Evolutionary conservation across 1,140 invertebrate genomes (phyloP), one percentile per base, ranked within the genome.

Genomic region (Pachypeltis micranthus): DNA sequence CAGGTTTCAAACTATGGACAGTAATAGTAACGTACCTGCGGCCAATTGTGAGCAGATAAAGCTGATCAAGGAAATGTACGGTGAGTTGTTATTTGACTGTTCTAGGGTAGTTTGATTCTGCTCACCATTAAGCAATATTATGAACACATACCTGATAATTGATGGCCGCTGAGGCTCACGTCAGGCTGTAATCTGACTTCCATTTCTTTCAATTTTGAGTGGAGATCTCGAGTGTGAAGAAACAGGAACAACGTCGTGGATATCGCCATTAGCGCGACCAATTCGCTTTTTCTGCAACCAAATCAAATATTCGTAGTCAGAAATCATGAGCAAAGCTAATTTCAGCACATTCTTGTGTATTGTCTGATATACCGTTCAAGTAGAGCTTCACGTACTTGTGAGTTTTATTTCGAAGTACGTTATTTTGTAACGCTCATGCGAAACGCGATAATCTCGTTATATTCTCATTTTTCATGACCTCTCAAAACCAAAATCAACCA

Each of bases 161-260:
- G 82, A 72, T 86, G 86, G 62, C 81, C 80, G 56, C 84, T 81
- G 28, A 85, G 79, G 67, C 83, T 77, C 70, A 86, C 85, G 67
- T 86, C 85, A n/a, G 83, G 82, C 68, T 87, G 85, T 26, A 88
- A 77, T 69, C 80, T 80, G 26, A 85, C 80, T 75, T 90, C 83
- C 84, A 89, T 88, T 71, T 86, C 83, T 62, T 80, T 81, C 59
- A 90, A 76, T 73, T 84, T 83, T 55, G 83, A 85, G 74, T 85
- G 86, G 51, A 90, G 74, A 71, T 88, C 87, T 68, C 87, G 77
- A 47, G 87, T 90, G 77, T 90, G 87, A 57, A 90, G 77, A 71
- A 89, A 88, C 66, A 90, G 80, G 73, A 89, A 90, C 61, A 90
- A 75, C 14, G 87, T 88, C 67, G 84, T 86, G 44, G 86, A 88